phyloP scores from a whole-genome alignment of 2,888 invertebrate genomes.

The Catocala sponsa region DNA sequence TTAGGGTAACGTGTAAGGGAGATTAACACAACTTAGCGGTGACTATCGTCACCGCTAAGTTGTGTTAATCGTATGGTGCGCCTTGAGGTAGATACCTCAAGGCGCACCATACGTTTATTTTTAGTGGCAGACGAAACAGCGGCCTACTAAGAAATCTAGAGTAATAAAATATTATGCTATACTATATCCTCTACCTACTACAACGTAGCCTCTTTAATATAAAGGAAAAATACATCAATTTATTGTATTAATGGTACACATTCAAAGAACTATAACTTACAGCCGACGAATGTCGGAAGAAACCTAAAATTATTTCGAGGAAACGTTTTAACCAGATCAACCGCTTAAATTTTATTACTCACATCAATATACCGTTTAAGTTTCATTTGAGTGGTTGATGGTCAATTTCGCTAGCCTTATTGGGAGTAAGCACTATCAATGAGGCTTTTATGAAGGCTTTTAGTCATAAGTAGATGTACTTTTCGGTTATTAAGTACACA shows the following conservation, averaged over 20 bases:
- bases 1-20: no score
- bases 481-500: constrained; percentile 6
- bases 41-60: no score
- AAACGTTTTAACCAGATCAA: constrained; percentile 68
- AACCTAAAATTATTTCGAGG: constrained; percentile 60
- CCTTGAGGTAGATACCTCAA: no score
- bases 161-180: no score
- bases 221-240: neutral
- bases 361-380: constrained; percentile 58
- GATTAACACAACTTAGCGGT: no score
- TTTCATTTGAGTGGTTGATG: constrained; percentile 50
- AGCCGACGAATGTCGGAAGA: constrained; percentile 41
- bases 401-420: constrained; percentile 46
- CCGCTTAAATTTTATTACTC: constrained; percentile 65
- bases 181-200: no score
- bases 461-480: constrained; percentile 7
- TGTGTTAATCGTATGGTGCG: no score
- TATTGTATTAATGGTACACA: constrained; percentile 31
- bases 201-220: no score
- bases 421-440: constrained; percentile 34
- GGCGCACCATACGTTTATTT: neutral
- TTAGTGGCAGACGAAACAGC: neutral
- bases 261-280: constrained; percentile 39
- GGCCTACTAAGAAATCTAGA: neutral
- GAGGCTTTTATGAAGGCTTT: constrained; percentile 14